Percentiles rank a stretch among this genome's conserved stretches.
Conservation (phyloP, 2,113 vertebrate species). For the Dasypus novemcinctus region DNA sequence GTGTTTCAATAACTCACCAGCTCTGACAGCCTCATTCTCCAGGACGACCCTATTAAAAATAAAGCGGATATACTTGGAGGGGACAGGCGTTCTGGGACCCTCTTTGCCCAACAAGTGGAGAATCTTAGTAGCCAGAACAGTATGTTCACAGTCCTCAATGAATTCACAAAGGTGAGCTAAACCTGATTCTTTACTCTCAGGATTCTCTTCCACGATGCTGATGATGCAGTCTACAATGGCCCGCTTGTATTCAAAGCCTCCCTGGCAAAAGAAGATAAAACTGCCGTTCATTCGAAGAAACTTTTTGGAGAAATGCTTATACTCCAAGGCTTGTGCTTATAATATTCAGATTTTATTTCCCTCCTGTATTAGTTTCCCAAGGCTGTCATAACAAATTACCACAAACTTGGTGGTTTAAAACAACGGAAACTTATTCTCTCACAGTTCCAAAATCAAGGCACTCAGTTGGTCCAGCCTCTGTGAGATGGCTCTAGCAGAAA, state of each 20-base stretch:
- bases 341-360: slow-evolving; percentile 40
- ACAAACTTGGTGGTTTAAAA: too few species aligned
- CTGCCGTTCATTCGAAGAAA: background rate
- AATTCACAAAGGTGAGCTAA: slow-evolving; percentile 98
- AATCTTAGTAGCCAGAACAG: slow-evolving; percentile 97
- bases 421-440: too few species aligned
- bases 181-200: slow-evolving; percentile 95
- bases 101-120: slow-evolving; percentile 97
- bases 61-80: slow-evolving; percentile 99
- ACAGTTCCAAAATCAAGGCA: too few species aligned
- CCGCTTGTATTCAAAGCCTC: slow-evolving; percentile 98
- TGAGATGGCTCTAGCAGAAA: too few species aligned
- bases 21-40: slow-evolving; percentile 96
- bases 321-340: background rate
- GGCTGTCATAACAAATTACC: too few species aligned
- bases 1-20: slow-evolving; percentile 86
- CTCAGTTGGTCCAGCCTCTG: too few species aligned
- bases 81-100: slow-evolving; percentile 92
- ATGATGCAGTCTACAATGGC: slow-evolving; percentile 99
- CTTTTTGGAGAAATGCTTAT: slow-evolving; percentile 3
- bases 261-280: slow-evolving; percentile 81
- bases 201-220: slow-evolving; percentile 97
- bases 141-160: slow-evolving; percentile 99
- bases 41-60: slow-evolving; percentile 98
- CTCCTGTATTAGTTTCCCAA: background rate